Conservation (phyloP, 2,888 invertebrate species). For the Hirtodrosophila confusa region DNA sequence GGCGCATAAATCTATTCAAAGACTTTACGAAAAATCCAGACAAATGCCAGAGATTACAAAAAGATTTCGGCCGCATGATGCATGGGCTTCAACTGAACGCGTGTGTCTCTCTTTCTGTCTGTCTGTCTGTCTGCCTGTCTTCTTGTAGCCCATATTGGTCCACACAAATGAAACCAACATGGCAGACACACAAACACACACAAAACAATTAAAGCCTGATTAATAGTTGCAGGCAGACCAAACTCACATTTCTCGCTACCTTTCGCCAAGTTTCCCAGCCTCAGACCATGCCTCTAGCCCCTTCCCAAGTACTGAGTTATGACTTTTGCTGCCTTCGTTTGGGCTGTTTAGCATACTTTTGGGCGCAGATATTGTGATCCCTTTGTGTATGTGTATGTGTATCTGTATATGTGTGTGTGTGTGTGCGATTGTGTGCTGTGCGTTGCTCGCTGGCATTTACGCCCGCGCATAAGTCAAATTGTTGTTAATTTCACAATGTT, state of each 20-base stretch:
- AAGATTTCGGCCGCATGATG: constrained; percentile 80
- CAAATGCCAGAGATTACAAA: constrained; percentile 81
- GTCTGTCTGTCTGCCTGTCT: constrained; percentile 21
- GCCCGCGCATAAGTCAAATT: constrained; percentile 76
- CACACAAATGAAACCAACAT: constrained; percentile 55
- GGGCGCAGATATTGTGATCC: constrained; percentile 53
- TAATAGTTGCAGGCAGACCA: constrained; percentile 75
- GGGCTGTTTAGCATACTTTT: constrained; percentile 75
- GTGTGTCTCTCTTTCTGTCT: constrained; percentile 31
- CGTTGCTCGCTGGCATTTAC: constrained; percentile 28
- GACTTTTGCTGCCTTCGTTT: constrained; percentile 72
- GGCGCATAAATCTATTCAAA: constrained; percentile 79
- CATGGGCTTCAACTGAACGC: constrained; percentile 62
- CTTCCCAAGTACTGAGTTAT: constrained; percentile 61
- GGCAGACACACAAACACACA: constrained; percentile 33
- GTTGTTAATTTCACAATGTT: constrained; percentile 76
- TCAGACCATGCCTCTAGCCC: constrained; percentile 1
- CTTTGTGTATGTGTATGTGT: constrained; percentile 7
- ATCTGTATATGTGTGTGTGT: constrained; percentile 3
- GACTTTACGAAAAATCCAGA: constrained; percentile 80
- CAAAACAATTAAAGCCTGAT: constrained; percentile 79
- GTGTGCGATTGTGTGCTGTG: background rate
- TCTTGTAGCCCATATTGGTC: background rate
- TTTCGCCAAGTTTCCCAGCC: constrained; percentile 65
- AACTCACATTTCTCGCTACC: constrained; percentile 64